phyloP scores from a whole-genome alignment of 92 coral and sea anemone species.

The Virgularia gustaviana region DNA sequence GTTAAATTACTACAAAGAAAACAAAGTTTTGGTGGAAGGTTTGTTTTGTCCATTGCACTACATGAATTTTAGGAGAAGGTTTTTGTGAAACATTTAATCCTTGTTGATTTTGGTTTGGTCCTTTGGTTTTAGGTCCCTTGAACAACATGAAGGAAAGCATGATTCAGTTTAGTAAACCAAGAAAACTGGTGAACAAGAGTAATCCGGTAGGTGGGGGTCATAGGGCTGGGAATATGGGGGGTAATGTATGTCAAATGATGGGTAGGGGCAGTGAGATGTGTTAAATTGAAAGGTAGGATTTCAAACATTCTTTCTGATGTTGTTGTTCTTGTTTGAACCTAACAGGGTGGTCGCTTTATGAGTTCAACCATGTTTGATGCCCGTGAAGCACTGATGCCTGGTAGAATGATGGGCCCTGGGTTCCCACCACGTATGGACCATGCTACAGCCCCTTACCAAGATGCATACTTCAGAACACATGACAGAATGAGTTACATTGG shows the following conservation, averaged over 20 bases:
- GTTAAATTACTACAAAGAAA: slow-evolving; percentile 96
- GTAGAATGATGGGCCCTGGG: slow-evolving; percentile 81
- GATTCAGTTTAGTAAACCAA: slow-evolving; percentile 98
- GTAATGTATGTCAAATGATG: background rate
- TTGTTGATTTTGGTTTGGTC: background rate
- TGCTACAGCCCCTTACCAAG: slow-evolving; percentile 76
- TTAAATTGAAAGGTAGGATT: too few relatives aligned
- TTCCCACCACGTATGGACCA: slow-evolving; percentile 83
- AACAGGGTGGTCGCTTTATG: slow-evolving; percentile 98
- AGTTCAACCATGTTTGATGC: slow-evolving; percentile 99
- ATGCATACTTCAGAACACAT: slow-evolving; percentile 91
- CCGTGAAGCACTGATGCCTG: slow-evolving; percentile 93
- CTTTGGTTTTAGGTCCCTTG: slow-evolving; percentile 86
- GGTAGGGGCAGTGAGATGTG: background rate
- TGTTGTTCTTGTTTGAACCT: background rate
- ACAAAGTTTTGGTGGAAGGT: slow-evolving; percentile 97
- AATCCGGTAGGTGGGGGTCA: slow-evolving; percentile 67
- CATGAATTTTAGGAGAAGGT: background rate
- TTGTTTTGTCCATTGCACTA: background rate
- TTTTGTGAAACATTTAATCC: too few relatives aligned
- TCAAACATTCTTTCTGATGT: too few relatives aligned
- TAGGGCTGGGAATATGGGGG: background rate
- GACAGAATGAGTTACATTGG: slow-evolving; percentile 98
- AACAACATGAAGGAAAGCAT: slow-evolving; percentile 98
- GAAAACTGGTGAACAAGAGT: slow-evolving; percentile 94